Percentiles rank a stretch among this genome's conserved stretches.
These are phyloP conservation scores for Ptychadena robeensis DNA, from an alignment of 2,797 vertebrate species.

Conservation along the genomic window DNA sequence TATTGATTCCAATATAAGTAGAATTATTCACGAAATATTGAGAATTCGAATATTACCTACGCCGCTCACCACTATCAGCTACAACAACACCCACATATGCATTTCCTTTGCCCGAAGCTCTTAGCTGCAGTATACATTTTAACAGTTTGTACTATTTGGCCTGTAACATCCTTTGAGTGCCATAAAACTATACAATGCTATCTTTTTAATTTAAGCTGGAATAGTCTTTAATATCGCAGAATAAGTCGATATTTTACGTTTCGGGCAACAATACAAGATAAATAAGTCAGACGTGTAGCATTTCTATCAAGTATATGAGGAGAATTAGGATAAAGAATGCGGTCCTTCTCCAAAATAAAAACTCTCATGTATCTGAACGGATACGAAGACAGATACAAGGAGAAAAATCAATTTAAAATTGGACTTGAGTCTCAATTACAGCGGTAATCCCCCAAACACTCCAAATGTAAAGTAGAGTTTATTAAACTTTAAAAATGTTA, in stretches of 20 bases:
- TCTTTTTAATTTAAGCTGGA: not conserved
- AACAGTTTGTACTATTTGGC: not conserved
- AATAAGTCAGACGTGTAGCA: not conserved
- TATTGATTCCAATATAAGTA: too few relatives aligned
- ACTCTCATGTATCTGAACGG: not conserved
- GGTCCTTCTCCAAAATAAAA: not conserved
- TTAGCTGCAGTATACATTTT: not conserved
- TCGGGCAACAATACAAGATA: not conserved
- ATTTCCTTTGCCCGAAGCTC: too few relatives aligned
- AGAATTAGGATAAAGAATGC: not conserved
- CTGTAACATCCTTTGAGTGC: not conserved
- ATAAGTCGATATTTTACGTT: not conserved
- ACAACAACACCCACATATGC: too few relatives aligned
- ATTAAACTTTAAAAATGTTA: conserved; percentile 7
- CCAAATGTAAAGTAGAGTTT: conserved; percentile 10
- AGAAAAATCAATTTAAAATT: conserved; percentile 14
- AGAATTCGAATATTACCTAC: too few relatives aligned
- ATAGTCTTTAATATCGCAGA: not conserved
- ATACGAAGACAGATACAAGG: not conserved
- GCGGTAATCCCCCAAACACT: conserved; percentile 18
- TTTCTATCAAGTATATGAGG: not conserved
- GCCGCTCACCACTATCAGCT: too few relatives aligned
- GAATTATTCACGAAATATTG: too few relatives aligned
- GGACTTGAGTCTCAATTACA: conserved; percentile 8
- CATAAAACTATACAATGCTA: not conserved